Conservation (phyloP, 92 coral and sea anemone species). For the Palythoa grandiflora region DNA sequence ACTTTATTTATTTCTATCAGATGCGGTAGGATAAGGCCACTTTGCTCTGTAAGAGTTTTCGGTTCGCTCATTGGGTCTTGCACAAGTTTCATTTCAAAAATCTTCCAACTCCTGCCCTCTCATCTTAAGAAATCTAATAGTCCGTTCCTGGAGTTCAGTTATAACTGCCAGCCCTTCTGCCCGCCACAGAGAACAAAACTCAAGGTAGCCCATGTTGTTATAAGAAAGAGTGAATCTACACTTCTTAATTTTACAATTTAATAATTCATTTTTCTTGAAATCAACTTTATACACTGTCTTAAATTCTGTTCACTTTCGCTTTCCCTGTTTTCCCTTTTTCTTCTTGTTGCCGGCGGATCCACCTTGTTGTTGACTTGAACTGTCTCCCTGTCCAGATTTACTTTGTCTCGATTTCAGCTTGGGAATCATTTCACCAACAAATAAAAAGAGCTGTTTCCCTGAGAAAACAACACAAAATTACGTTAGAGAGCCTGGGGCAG, state of each 20-base stretch:
- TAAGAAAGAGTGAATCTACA: not conserved
- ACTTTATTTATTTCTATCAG: no score
- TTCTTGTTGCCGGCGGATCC: constrained; percentile 77
- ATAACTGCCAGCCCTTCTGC: no score
- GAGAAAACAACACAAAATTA: not conserved
- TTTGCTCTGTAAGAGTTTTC: no score
- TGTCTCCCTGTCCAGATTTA: constrained; percentile 84
- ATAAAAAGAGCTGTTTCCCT: constrained; percentile 89
- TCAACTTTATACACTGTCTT: not conserved
- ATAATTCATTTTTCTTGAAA: not conserved
- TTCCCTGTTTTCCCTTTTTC: constrained; percentile 95
- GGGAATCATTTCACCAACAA: constrained; percentile 96
- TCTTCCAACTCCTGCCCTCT: no score
- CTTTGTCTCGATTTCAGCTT: constrained; percentile 92
- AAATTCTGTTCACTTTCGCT: constrained; percentile 74
- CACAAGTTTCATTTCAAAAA: no score
- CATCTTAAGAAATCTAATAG: no score
- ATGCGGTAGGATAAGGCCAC: no score
- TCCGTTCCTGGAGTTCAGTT: no score
- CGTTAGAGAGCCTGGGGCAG: no score
- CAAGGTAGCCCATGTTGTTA: no score
- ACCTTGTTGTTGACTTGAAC: constrained; percentile 74
- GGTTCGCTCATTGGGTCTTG: no score
- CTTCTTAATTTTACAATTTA: not conserved
- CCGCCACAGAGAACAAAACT: no score